Base-by-base conservation (phyloP, 2,113 vertebrate species). In the Guaruba guarouba region DNA sequence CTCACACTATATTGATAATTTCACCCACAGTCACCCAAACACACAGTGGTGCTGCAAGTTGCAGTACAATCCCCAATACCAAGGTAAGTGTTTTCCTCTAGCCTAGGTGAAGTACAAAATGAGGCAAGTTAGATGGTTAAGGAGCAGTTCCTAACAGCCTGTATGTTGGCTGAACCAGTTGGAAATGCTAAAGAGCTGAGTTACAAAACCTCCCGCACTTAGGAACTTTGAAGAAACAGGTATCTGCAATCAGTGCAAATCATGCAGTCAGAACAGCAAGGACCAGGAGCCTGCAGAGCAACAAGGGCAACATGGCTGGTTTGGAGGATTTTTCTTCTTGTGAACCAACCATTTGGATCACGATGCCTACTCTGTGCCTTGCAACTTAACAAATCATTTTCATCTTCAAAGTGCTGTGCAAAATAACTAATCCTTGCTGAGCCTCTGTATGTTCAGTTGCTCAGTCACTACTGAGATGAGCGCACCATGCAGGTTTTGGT, bases 251-350 rank as follows among this genome's bases (percentile, higher is more conserved):
- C 52, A 41, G 25, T 44, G 22, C 44, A 44, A 44, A 44, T 44
- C 19, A 4, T 13, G 28, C 43, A 49, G 29, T 16, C 39, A 35
- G 54, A 33, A 29, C 24, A 73, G 48, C 10, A 29, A 41, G 48
- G 13, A 31, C 22, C 0, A 0, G 14, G 39, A 66, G 15, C n/a
- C 41, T 55, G 35, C 29, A 85, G 63, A 59, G 28, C 3, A 1
- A 61, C 2, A 2, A 66, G 64, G 17, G 10, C 44, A 78, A 37
- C 3, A 2, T 10, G 28, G 28, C 23, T 82, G 27, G 5, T 49
- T 64, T 55, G n/a, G 29, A 57, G 16, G 1, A 6, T 13, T 74
- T 81, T 70, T 18, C 1, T 22, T 93, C 61, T 75, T 44, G 27
- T 62, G 20, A 93, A 48, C 20, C 17, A 51, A 62, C 15, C 7